Base-by-base conservation (phyloP, 2,113 vertebrate species). In the Corythaixoides concolor region DNA sequence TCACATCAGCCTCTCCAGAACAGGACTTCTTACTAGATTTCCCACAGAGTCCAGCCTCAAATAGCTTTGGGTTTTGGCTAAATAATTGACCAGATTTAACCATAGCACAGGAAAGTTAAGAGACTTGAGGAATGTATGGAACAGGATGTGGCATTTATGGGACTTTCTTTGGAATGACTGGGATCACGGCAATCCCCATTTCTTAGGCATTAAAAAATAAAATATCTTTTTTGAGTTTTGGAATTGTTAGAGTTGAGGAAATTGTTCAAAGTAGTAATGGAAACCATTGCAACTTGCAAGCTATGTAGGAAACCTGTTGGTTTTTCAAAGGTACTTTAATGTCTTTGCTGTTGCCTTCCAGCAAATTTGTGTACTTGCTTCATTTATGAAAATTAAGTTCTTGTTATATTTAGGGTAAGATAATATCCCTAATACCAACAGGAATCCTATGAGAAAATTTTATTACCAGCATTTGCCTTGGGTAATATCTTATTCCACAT, bases 311-410 rank as follows among this genome's bases (percentile, higher is more conserved):
- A 91, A 60, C 43, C 21, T 76, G 11, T 45, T 63, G 28, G 37
- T 63, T 92, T 95, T 93, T 75, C 69, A 64, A 21, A 91, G 73
- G 66, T 90, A 26, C 53, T 82, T 87, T 86, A 82, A 32, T 66
- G n/a, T 85, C 62, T 87, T 89, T 79, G 59, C 28, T 90, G 0
- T 58, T 94, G 32, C 87, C 89, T 91, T 86, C 66, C 63, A 92
- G 84, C 69, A 85, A 69, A 92, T 85, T 81, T 66, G 49, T 95
- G 70, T 91, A 69, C 49, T 92, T 89, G 32, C 69, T 94, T 89
- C 69, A 43, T 85, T 94, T 97, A 69, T 63, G 93, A 86, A 94
- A 96, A 96, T 93, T 80, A 91, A 83, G 26, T 75, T 93, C n/a
- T 80, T 94, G 63, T 80, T 94, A 89, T 79, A 95, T 82, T 95